Base-by-base conservation (phyloP, 1,140 invertebrate genomes). In the Cyclina sinensis region DNA sequence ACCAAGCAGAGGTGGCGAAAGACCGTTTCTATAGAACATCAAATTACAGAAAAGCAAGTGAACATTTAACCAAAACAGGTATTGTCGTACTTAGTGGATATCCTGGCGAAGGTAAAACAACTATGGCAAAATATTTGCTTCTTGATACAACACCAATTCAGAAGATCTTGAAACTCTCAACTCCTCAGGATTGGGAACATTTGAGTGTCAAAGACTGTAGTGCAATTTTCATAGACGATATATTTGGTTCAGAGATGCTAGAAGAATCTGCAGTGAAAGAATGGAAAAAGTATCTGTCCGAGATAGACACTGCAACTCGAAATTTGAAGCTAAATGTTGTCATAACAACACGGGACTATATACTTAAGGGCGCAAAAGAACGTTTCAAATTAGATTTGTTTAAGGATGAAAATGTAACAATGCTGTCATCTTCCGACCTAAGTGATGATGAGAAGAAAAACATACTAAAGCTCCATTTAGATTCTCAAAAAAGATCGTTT, bases 201-300 rank as follows among this genome's bases (percentile, higher is more conserved):
- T 46, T 70, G 30, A 83, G 11, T 27, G 4, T 21, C 35, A 70
- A 70, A 39, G 5, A 30, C 30, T 85, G 68, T 14, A 46, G 76
- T 85, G 48, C 30, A 11, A 54, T 85, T 16, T 35, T 85, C n/a
- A 76, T 85, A n/a, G 83, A 85, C 24, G 68, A 85, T 59, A 76
- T 85, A 9, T 76, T 85, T 32, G 83, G 83, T n/a, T 21, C 35
- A 73, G 46, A 35, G 14, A 46, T 32, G 51, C 39, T 85, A 11
- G 54, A 85, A 21, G 14, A 51, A 21, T 27, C 16, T 16, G 1
- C n/a, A 5, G 7, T 43, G 4, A 32, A 30, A 39, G 48, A 57
- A 3, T 85, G 83, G 83, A 59, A 51, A 57, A 11, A 16, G 9
- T 74, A 54, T n/a, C 32, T 85, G 37, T 14, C 5, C 5, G 83